phyloP scores from a whole-genome alignment of 2,113 vertebrate species.

The Zosterops pallidus region DNA sequence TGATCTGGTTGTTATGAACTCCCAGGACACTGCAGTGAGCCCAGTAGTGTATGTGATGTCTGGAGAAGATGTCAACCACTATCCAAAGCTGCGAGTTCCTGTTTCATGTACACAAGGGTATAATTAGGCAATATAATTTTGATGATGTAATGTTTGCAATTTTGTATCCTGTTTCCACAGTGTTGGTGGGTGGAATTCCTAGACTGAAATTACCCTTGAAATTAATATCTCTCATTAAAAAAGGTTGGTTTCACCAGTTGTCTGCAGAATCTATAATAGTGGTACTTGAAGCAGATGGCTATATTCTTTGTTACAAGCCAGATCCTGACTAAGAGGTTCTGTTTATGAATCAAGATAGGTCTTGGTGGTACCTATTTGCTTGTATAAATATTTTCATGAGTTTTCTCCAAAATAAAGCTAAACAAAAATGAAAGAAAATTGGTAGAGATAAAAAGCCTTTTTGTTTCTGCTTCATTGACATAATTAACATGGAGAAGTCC shows the following conservation, averaged over 20 bases:
- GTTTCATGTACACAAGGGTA: neutral
- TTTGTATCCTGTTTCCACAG: constrained; percentile 23
- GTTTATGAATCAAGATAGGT: neutral
- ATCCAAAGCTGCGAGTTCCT: constrained; percentile 15
- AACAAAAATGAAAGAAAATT: neutral
- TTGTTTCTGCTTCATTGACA: neutral
- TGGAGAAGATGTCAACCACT: constrained; percentile 7
- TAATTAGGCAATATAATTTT: neutral
- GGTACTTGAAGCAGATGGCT: neutral
- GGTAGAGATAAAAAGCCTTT: neutral
- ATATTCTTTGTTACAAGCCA: neutral
- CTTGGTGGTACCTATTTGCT: neutral
- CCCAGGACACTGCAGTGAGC: neutral
- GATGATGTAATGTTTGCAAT: constrained; percentile 23
- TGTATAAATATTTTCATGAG: neutral
- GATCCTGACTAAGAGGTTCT: neutral
- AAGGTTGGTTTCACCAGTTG: neutral
- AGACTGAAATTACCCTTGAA: constrained; percentile 25
- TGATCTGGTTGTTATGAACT: neutral
- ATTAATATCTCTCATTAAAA: neutral
- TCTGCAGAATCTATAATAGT: neutral
- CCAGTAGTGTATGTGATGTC: neutral
- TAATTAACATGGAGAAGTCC: neutral
- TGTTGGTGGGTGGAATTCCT: constrained; percentile 15
- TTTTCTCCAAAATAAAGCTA: neutral